Evolutionary conservation across 2,888 invertebrate species (phyloP), one percentile per base, ranked within the genome.

Genomic region (Lysandra coridon): DNA sequence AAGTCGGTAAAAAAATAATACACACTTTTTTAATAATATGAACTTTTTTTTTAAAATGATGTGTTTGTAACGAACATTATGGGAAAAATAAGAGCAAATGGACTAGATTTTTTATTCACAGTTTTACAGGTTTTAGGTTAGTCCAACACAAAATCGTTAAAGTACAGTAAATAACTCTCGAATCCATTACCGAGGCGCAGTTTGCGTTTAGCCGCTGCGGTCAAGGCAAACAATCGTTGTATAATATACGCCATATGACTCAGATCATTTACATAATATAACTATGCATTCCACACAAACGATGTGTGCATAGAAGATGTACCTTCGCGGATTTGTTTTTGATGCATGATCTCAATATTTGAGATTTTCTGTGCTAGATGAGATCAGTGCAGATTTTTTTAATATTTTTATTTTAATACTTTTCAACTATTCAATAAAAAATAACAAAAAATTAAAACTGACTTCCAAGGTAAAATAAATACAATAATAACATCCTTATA

Each of bases 231-330:
- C 76, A 49, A 49, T 75, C 10, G 14, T 33, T 53, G 53, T 75
- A 14, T 75, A 75, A 75, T 75, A 17, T 76, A 57, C 6, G 12
- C n/a, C 44, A 49, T 75, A 49, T 76, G 76, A 76, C 76, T 76
- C 57, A 37, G 7, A 75, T 14, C 3, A 74, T 44, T 44, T 44
- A 44, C 73, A 74, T 14, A 33, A 69, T 40, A 40, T 40, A 1
- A 73, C 40, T 17, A 30, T 44, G n/a, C 44, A 73, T 73, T 40
- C n/a, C 40, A 10, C 44, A 73, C n/a, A 4, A 33, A 5, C 33
- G 4, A 69, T 10, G 10, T 23, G 30, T 64, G 23, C 23, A 62
- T n/a, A 7, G n/a, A 62, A 62, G 23, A 6, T 62, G n/a, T 7
- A 62, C 23, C 23, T 23, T 23, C 6, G 7, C 23, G 62, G 5